These are phyloP conservation scores for Eulemur rufifrons DNA, from an alignment of 2,113 vertebrate species.

Conservation along the genomic window DNA sequence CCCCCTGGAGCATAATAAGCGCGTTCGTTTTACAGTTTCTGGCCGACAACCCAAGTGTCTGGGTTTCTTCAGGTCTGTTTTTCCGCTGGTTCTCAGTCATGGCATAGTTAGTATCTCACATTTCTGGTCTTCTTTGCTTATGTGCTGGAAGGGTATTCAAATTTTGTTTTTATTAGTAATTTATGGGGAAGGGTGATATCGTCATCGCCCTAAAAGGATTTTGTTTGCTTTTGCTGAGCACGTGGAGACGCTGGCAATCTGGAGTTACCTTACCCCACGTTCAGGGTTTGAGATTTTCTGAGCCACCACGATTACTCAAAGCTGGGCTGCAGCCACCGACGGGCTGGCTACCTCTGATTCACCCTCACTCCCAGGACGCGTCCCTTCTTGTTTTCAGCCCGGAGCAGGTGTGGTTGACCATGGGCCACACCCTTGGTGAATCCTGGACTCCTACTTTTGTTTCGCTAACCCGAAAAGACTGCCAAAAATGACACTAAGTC, in stretches of 20 bases:
- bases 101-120: neutral
- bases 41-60: neutral
- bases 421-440: neutral
- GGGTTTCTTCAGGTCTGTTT: neutral
- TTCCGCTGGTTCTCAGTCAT: neutral
- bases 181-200: neutral
- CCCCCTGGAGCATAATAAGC: neutral
- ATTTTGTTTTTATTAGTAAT: neutral
- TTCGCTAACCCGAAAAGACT: neutral
- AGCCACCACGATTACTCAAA: neutral
- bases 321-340: neutral
- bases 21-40: neutral
- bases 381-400: neutral
- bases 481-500: slow-evolving; percentile 17
- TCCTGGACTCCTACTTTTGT: neutral
- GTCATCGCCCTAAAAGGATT: neutral
- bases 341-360: neutral
- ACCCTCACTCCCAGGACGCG: neutral
- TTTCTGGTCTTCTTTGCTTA: neutral
- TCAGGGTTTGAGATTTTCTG: neutral
- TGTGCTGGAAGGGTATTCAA: neutral
- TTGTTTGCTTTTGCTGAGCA: neutral
- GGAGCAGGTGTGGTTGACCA: slow-evolving; percentile 11
- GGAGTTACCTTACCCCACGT: neutral
- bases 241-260: too few relatives aligned